Percentiles rank a stretch among this genome's conserved stretches.
These are phyloP conservation scores for Lycophotia porphyrea DNA, from an alignment of 2,888 invertebrate species.

Conservation along the genomic window DNA sequence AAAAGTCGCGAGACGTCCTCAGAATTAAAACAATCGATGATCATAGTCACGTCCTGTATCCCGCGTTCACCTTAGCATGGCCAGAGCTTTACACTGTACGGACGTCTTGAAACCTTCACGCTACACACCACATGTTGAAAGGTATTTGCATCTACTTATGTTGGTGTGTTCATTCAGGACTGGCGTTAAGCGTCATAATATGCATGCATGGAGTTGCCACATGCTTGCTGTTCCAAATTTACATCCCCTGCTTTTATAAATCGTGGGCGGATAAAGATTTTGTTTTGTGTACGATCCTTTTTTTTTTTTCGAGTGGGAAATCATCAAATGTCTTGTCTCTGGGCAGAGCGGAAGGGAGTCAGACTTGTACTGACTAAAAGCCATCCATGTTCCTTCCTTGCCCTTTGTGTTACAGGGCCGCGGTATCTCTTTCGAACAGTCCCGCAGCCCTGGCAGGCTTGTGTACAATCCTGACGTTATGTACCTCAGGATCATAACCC, in stretches of 20 bases:
- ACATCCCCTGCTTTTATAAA: conserved; percentile 4
- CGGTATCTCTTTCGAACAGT: too few species aligned
- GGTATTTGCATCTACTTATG: conserved; percentile 54
- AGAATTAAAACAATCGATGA: background rate
- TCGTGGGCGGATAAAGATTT: background rate
- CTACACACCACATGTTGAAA: conserved; percentile 30
- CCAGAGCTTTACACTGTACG: background rate
- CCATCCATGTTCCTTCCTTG: too few species aligned
- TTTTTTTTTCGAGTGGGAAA: too few species aligned
- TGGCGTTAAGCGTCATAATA: conserved; percentile 37
- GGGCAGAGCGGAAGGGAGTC: too few species aligned
- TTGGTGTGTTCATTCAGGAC: conserved; percentile 31
- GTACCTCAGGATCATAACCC: too few species aligned
- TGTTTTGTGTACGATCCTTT: conserved; percentile 3
- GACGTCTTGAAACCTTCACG: conserved; percentile 28
- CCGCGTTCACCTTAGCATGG: background rate
- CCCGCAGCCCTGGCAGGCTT: too few species aligned
- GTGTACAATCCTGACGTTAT: too few species aligned
- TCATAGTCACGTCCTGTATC: background rate
- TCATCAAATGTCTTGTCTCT: too few species aligned
- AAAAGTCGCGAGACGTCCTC: too few species aligned
- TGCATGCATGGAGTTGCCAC: conserved; percentile 29
- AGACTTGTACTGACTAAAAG: too few species aligned
- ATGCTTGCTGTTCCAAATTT: conserved; percentile 23
- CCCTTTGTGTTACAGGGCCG: too few species aligned